A percentile compares a stretch with the other conserved stretches of the same genome.
Conservation (phyloP, 2,113 vertebrate species). For the Geococcyx californianus region DNA sequence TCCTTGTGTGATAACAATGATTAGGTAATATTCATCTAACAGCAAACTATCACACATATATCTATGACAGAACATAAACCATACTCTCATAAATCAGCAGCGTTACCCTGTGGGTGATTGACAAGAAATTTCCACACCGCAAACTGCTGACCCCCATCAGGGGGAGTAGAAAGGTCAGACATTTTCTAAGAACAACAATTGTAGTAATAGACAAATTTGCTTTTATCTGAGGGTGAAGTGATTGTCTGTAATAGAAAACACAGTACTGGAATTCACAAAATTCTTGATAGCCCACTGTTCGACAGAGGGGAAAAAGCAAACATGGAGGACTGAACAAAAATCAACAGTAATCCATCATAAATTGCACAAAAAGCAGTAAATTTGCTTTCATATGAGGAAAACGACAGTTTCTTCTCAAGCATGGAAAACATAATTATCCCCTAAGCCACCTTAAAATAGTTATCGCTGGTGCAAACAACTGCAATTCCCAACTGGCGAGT, state of each 20-base stretch:
- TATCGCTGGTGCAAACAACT: neutral
- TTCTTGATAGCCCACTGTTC: neutral
- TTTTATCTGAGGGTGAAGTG: neutral
- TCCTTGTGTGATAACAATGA: neutral
- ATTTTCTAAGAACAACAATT: neutral
- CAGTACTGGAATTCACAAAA: neutral
- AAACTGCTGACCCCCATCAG: neutral
- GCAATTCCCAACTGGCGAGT: neutral
- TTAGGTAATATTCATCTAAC: neutral
- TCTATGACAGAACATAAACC: neutral
- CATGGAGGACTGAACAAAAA: neutral
- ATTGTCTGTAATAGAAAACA: neutral
- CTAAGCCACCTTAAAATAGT: neutral
- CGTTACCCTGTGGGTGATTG: neutral
- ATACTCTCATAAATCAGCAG: neutral
- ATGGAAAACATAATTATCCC: neutral
- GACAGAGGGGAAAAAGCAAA: neutral
- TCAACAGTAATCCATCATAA: neutral
- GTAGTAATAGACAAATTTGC: neutral
- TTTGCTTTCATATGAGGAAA: conserved; percentile 17
- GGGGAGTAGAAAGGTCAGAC: neutral
- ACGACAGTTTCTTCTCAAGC: neutral
- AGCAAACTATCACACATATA: neutral
- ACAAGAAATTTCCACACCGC: neutral
- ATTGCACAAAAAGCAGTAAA: neutral